A percentile compares a stretch with the other conserved stretches of the same genome.
Conservation (phyloP, 2,797 vertebrate genomes). For the Sebastes oblongus region DNA sequence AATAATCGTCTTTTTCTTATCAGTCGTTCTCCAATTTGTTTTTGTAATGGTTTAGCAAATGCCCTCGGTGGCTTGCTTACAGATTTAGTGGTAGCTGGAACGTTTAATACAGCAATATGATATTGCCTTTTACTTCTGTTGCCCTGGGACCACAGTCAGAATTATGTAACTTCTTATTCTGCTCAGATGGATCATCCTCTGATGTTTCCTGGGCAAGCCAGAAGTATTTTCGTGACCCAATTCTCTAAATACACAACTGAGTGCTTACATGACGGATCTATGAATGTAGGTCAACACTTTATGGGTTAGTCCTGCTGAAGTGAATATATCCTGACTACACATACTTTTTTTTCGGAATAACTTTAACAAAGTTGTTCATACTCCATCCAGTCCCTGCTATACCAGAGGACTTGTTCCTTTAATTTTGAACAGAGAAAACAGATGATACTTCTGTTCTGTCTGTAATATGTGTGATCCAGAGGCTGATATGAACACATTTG, state of each 20-base stretch:
- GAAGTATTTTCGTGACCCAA: constrained; percentile 56
- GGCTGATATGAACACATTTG: background rate
- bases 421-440: background rate
- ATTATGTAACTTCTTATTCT: constrained; percentile 50
- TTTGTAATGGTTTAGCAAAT: constrained; percentile 20
- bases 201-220: constrained; percentile 36
- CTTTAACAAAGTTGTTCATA: background rate
- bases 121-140: constrained; percentile 37
- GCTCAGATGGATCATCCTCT: constrained; percentile 46
- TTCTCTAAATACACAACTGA: constrained; percentile 46
- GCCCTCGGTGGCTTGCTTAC: background rate
- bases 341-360: background rate
- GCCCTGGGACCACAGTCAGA: constrained; percentile 35
- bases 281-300: constrained; percentile 57
- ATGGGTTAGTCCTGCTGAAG: constrained; percentile 2
- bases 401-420: background rate
- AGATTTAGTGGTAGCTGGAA: constrained; percentile 20
- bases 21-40: constrained; percentile 16
- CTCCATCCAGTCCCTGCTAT: background rate
- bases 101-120: constrained; percentile 21
- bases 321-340: background rate
- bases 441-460: background rate
- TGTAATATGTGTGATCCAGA: constrained; percentile 8
- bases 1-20: constrained; percentile 20
- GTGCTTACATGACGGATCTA: constrained; percentile 9